Percentiles rank a stretch among this genome's conserved stretches.
These are phyloP conservation scores for Philopedon plagiatum DNA, from an alignment of 2,888 invertebrate species.

Conservation along the genomic window DNA sequence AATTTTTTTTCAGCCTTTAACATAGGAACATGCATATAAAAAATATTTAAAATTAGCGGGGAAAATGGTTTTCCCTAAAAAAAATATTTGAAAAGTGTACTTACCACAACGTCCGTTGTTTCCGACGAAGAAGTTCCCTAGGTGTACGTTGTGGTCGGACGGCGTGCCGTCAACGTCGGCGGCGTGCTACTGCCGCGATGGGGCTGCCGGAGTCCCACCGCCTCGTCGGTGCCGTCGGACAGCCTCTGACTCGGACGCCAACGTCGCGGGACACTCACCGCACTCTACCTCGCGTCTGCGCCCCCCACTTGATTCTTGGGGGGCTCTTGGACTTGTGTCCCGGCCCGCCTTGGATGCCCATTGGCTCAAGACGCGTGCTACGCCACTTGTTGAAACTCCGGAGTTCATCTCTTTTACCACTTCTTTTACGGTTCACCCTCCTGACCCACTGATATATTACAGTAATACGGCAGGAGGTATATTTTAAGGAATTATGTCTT, in stretches of 20 bases:
- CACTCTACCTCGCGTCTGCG: constrained; percentile 49
- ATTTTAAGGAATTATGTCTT: constrained; percentile 49
- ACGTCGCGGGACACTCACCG: constrained; percentile 45
- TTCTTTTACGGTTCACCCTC: constrained; percentile 42
- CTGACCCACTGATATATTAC: constrained; percentile 50
- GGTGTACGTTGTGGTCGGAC: constrained; percentile 29
- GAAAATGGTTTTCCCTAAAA: background rate
- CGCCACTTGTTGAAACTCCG: constrained; percentile 50
- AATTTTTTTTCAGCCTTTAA: no score
- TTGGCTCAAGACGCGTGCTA: constrained; percentile 45
- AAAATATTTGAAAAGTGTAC: background rate
- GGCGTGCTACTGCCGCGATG: constrained; percentile 61
- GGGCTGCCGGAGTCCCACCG: constrained; percentile 66
- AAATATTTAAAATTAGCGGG: background rate
- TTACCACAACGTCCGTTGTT: constrained; percentile 23
- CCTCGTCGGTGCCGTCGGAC: constrained; percentile 66
- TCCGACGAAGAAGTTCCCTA: constrained; percentile 26
- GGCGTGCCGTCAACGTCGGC: constrained; percentile 54
- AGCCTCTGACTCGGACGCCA: constrained; percentile 64
- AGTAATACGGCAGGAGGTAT: constrained; percentile 31
- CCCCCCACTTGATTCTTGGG: constrained; percentile 42
- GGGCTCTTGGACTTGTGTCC: constrained; percentile 33
- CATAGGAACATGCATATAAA: background rate
- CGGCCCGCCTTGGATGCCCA: constrained; percentile 42
- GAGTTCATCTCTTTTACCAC: constrained; percentile 35